Evolutionary conservation across 2,888 invertebrate genomes (phyloP).

Genomic region (Myathropa florea): DNA sequence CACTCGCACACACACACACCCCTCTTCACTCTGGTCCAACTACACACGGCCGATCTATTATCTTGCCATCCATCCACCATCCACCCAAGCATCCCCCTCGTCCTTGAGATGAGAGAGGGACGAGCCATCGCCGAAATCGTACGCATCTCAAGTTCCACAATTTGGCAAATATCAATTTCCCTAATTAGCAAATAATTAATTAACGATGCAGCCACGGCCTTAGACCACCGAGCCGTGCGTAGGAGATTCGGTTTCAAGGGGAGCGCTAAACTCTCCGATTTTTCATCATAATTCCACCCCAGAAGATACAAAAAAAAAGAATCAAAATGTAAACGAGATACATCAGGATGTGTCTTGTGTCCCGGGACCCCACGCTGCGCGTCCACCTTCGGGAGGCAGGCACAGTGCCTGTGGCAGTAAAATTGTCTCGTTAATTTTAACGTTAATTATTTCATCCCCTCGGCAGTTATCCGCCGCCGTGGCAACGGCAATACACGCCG

Average conservation of each 20-base stretch:
- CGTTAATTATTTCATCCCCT: conserved; percentile 33
- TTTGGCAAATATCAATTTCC: conserved; percentile 46
- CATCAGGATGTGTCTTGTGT: neutral
- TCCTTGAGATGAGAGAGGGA: neutral
- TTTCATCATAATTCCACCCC: neutral
- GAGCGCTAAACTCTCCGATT: neutral
- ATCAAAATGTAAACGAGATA: neutral
- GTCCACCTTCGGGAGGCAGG: too few relatives aligned
- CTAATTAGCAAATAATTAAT: conserved; percentile 50
- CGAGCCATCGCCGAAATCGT: neutral
- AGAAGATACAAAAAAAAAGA: too few relatives aligned
- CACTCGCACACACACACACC: conserved; percentile 12
- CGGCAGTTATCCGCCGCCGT: neutral
- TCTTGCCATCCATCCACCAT: neutral
- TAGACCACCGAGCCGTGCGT: neutral
- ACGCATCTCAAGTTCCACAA: conserved; percentile 13
- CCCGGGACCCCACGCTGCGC: neutral
- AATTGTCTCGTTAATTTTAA: conserved; percentile 44
- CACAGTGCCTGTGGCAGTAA: neutral
- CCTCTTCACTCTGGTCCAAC: too few relatives aligned
- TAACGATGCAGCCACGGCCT: conserved; percentile 1
- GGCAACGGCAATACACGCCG: neutral
- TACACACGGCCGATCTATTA: neutral
- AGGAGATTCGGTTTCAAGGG: neutral
- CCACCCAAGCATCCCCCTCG: neutral